Evolutionary conservation across 1,140 invertebrate species (phyloP).

Genomic region (Drosophila cardini): DNA sequence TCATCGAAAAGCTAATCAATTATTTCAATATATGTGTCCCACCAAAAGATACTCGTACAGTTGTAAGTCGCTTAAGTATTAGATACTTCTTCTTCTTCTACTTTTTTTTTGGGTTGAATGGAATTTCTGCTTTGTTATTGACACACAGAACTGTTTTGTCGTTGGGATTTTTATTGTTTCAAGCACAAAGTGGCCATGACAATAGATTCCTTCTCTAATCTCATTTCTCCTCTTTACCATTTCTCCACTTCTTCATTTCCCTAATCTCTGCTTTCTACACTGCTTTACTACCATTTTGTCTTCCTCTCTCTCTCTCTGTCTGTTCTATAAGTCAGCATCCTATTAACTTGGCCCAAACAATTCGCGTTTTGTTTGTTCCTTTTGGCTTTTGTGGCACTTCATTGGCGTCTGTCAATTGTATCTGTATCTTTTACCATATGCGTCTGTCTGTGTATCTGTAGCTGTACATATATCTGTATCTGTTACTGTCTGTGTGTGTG

Average conservation of each 20-base stretch:
- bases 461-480: constrained; percentile 9
- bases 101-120: background rate
- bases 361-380: constrained; percentile 19
- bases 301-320: background rate
- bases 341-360: background rate
- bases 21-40: background rate
- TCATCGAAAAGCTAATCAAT: constrained; percentile 4
- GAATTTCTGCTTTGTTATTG: constrained; percentile 11
- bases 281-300: background rate
- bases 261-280: background rate
- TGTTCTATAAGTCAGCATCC: background rate
- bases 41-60: constrained; percentile 1
- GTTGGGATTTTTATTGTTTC: constrained; percentile 11
- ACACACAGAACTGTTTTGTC: constrained; percentile 6
- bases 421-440: constrained; percentile 15
- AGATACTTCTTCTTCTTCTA: background rate
- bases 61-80: constrained; percentile 6
- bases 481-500: background rate
- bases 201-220: constrained; percentile 4
- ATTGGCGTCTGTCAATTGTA: constrained; percentile 32
- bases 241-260: background rate
- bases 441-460: background rate
- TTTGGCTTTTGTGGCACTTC: constrained; percentile 14
- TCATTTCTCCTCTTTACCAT: background rate
- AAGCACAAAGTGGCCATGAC: constrained; percentile 10